Evolutionary conservation across 2,113 vertebrate species (phyloP).

Genomic region (Crotophaga sulcirostris): DNA sequence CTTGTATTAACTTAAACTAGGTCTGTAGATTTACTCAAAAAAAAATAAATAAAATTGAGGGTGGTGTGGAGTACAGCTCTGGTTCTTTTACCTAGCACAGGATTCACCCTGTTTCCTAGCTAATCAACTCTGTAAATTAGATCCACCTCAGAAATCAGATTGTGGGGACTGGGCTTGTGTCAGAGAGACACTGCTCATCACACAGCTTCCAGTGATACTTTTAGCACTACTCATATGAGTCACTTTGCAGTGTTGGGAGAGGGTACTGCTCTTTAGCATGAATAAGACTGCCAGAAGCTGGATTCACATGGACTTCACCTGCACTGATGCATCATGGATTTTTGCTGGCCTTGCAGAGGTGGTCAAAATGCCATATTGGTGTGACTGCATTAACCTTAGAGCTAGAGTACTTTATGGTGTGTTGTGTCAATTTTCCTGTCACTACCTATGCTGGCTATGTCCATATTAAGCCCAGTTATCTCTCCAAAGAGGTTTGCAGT

Average conservation of each 20-base stretch:
- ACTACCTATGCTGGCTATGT: fast-evolving
- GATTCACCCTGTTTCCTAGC: not conserved
- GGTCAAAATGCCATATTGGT: not conserved
- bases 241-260: not conserved
- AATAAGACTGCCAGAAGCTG: not conserved
- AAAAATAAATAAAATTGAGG: not conserved
- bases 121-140: not conserved
- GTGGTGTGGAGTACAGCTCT: not conserved
- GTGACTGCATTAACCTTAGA: not conserved
- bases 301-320: too few species aligned
- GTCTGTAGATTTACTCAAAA: not conserved
- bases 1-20: not conserved
- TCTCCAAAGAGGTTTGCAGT: not conserved
- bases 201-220: fast-evolving
- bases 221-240: not conserved
- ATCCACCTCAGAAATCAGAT: not conserved
- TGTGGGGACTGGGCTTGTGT: not conserved
- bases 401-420: not conserved
- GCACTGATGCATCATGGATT: not conserved
- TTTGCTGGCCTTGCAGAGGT: not conserved
- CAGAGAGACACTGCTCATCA: not conserved
- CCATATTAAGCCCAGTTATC: not conserved
- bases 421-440: not conserved
- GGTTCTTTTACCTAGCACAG: not conserved
- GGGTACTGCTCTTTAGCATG: not conserved